A percentile compares a stretch with the other conserved stretches of the same genome.
Evolutionary conservation across 2,888 invertebrate species (phyloP).

Genomic region (Andricus curvator): DNA sequence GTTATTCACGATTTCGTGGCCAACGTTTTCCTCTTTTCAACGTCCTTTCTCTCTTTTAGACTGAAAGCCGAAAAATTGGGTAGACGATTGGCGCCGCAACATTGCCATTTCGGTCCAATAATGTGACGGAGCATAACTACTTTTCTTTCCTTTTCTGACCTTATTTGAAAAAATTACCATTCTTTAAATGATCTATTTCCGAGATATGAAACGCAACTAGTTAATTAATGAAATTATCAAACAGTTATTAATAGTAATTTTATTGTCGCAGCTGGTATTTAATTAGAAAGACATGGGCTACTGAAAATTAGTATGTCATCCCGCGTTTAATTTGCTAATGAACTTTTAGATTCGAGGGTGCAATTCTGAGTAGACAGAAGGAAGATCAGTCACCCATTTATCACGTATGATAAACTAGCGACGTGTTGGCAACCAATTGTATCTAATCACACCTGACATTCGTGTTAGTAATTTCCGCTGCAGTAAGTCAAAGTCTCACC

Average conservation of each 20-base stretch:
- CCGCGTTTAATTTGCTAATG: not conserved
- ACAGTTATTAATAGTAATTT: not conserved
- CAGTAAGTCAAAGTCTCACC: not conserved
- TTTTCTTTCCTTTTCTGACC: not conserved
- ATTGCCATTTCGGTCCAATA: not conserved
- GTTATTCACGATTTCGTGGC: not conserved
- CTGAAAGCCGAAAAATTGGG: not conserved
- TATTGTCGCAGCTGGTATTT: not conserved
- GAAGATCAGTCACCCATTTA: slow-evolving; percentile 1
- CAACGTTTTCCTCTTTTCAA: not conserved
- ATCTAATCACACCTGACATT: slow-evolving; percentile 2
- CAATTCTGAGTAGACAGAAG: not conserved
- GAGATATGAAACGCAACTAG: not conserved
- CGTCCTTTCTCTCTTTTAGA: not conserved
- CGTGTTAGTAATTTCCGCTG: slow-evolving; percentile 10
- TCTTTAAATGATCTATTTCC: not conserved
- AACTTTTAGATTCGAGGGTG: not conserved
- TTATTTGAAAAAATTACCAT: not conserved
- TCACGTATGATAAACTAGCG: slow-evolving; percentile 14
- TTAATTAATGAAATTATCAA: not conserved
- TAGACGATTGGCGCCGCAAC: not conserved
- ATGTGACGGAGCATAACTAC: not conserved
- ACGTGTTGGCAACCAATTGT: slow-evolving; percentile 9
- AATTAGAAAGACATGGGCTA: not conserved
- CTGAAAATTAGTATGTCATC: not conserved